Conservation (phyloP, 2,888 invertebrate species). For the Adelphocoris suturalis region DNA sequence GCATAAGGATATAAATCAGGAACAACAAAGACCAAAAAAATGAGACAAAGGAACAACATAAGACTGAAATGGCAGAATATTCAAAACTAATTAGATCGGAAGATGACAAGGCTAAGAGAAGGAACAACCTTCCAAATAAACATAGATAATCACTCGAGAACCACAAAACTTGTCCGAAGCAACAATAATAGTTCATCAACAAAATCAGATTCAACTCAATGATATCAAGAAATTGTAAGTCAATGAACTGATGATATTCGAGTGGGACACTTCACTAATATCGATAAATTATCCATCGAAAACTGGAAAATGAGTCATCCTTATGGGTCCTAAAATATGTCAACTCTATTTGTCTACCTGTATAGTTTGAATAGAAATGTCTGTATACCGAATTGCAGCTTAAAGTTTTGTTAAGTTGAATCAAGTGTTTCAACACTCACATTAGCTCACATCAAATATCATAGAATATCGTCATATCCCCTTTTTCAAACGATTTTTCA, state of each 20-base stretch:
- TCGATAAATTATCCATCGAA: neutral
- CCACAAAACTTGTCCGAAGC: neutral
- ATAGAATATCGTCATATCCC: too few relatives aligned
- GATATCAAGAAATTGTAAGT: neutral
- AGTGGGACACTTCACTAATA: neutral
- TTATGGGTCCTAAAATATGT: too few relatives aligned
- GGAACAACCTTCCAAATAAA: neutral
- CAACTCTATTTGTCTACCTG: too few relatives aligned
- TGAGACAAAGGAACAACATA: too few relatives aligned
- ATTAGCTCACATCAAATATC: too few relatives aligned
- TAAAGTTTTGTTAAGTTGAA: too few relatives aligned
- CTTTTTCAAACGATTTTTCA: too few relatives aligned
- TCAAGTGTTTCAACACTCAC: too few relatives aligned
- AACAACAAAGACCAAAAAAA: neutral
- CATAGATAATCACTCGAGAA: neutral
- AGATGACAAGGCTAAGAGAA: neutral
- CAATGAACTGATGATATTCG: conserved; percentile 17
- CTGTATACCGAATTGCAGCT: too few relatives aligned
- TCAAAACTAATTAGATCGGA: neutral
- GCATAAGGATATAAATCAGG: neutral
- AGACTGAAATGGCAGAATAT: neutral
- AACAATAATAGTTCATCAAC: neutral
- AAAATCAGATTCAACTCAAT: neutral
- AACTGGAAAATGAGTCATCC: neutral
- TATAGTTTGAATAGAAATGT: too few relatives aligned